Evolutionary conservation across 2,888 invertebrate genomes (phyloP).

Genomic region (Phaedon cochleariae): DNA sequence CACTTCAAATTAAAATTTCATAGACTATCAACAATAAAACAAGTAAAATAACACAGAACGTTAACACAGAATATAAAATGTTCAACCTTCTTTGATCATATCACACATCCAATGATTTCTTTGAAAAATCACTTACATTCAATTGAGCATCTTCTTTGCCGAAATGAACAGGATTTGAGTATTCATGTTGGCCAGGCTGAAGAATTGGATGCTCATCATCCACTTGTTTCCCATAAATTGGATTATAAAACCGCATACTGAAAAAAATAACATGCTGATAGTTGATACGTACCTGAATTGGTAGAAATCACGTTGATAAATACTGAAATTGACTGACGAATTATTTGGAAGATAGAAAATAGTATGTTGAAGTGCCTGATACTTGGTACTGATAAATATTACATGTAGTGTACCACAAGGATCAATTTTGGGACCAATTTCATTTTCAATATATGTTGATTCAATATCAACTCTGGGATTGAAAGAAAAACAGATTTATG

Average conservation of each 20-base stretch:
- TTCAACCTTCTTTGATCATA: slow-evolving; percentile 12
- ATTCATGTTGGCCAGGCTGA: slow-evolving; percentile 56
- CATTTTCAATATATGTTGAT: too few relatives aligned
- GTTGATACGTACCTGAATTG: too few relatives aligned
- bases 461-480: too few relatives aligned
- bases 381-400: too few relatives aligned
- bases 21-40: slow-evolving; percentile 13
- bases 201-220: slow-evolving; percentile 48
- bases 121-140: slow-evolving; percentile 4
- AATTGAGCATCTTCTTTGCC: slow-evolving; percentile 14
- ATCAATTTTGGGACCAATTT: too few relatives aligned
- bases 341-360: too few relatives aligned
- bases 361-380: too few relatives aligned
- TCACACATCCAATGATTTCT: slow-evolving; percentile 15
- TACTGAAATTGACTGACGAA: too few relatives aligned
- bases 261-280: slow-evolving; percentile 34
- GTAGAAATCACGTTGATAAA: too few relatives aligned
- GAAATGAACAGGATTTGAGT: slow-evolving; percentile 51
- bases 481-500: too few relatives aligned
- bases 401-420: too few relatives aligned
- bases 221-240: slow-evolving; percentile 48
- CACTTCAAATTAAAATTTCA: slow-evolving; percentile 3
- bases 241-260: slow-evolving; percentile 58
- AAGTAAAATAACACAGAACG: background rate
- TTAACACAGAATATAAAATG: slow-evolving; percentile 9